Percentiles rank a stretch among this genome's conserved stretches.
Evolutionary conservation across 2,797 vertebrate genomes (phyloP).

Genomic region (Pseudochromis fuscus): DNA sequence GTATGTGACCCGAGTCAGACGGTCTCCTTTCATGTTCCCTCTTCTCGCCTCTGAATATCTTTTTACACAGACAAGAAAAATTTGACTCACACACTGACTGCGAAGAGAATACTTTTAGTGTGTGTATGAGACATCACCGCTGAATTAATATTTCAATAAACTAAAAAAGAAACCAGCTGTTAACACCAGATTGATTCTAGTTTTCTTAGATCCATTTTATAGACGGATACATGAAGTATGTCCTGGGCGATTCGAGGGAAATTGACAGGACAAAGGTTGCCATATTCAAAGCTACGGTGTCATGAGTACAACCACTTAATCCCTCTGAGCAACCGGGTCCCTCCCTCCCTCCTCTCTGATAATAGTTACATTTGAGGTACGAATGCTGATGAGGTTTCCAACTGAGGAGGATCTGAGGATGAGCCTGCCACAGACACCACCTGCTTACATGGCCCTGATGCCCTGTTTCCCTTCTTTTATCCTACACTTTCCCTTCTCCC

Average conservation of each 20-base stretch:
- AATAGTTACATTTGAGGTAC: slow-evolving; percentile 67
- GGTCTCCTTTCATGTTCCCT: not conserved
- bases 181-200: not conserved
- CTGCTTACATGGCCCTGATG: slow-evolving; percentile 66
- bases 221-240: not conserved
- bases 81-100: not conserved
- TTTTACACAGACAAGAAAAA: not conserved
- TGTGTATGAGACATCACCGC: not conserved
- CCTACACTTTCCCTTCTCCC: slow-evolving; percentile 51
- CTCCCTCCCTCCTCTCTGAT: slow-evolving; percentile 51
- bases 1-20: too few species aligned
- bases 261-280: not conserved
- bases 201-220: not conserved
- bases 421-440: slow-evolving; percentile 63
- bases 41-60: not conserved
- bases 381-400: slow-evolving; percentile 75
- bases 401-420: slow-evolving; percentile 74
- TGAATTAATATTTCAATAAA: not conserved
- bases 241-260: slow-evolving; percentile 13
- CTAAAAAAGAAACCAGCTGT: not conserved
- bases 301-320: slow-evolving; percentile 38
- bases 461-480: slow-evolving; percentile 63
- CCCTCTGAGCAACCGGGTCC: slow-evolving; percentile 40
- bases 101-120: not conserved
- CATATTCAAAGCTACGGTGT: slow-evolving; percentile 29